phyloP scores from a whole-genome alignment of 2,888 invertebrate species.

The Ditylenchus weischeri region DNA sequence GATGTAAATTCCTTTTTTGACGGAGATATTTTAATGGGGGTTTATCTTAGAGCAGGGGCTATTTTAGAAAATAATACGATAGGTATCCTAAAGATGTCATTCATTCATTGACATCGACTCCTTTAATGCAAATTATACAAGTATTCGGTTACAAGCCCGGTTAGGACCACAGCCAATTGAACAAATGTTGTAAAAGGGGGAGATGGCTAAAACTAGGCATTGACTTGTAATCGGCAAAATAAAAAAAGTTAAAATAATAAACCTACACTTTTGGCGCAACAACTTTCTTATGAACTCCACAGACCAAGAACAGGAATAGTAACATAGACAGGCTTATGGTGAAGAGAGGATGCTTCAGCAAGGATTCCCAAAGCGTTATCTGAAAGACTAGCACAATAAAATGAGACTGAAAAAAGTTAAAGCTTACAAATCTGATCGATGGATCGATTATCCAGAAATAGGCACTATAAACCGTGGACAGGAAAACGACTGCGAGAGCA shows the following conservation, averaged over 20 bases:
- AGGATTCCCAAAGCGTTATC: slow-evolving; percentile 82
- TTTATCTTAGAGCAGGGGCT: no score
- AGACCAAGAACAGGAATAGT: slow-evolving; percentile 72
- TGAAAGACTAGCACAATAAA: slow-evolving; percentile 24
- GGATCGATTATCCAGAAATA: slow-evolving; percentile 95
- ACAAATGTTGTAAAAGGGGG: no score
- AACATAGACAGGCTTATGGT: slow-evolving; percentile 70
- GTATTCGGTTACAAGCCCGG: no score
- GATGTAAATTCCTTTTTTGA: no score
- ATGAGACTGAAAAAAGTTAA: slow-evolving; percentile 10
- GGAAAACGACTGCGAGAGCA: slow-evolving; percentile 77
- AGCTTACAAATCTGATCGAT: slow-evolving; percentile 73
- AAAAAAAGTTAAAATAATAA: not conserved
- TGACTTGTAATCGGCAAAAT: no score
- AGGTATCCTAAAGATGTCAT: no score
- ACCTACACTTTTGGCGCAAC: slow-evolving; percentile 83
- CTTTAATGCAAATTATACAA: no score
- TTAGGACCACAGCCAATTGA: no score
- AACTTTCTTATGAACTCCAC: slow-evolving; percentile 91
- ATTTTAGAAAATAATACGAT: no score
- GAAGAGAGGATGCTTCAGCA: slow-evolving; percentile 90
- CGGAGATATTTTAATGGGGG: no score
- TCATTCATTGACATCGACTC: no score
- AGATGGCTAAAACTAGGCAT: no score
- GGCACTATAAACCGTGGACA: slow-evolving; percentile 87